These are phyloP conservation scores for Tychaedon coryphoeus DNA, from an alignment of 2,113 vertebrate genomes.

Conservation along the genomic window DNA sequence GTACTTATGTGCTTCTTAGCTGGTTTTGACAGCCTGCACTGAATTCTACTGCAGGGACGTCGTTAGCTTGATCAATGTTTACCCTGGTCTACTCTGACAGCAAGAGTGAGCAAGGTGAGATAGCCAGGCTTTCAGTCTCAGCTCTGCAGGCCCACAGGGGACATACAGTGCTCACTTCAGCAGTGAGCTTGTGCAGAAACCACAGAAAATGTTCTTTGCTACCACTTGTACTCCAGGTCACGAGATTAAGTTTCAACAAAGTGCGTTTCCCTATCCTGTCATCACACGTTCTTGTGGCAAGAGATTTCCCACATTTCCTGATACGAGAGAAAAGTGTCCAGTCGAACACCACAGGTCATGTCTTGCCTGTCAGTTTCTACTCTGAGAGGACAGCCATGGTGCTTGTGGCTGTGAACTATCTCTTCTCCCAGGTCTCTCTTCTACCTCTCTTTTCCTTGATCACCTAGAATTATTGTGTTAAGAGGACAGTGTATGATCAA, in stretches of 20 bases:
- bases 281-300: not conserved
- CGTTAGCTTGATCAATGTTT: not conserved
- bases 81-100: not conserved
- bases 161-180: not conserved
- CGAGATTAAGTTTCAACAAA: not conserved
- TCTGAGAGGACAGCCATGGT: not conserved
- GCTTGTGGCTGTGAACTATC: fast-evolving
- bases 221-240: fast-evolving
- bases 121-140: not conserved
- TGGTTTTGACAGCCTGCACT: not conserved
- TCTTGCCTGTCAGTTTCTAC: not conserved
- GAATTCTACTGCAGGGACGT: not conserved
- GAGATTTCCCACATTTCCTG: not conserved
- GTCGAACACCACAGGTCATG: fast-evolving
- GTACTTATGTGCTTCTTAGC: not conserved
- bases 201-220: not conserved
- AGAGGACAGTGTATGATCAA: not conserved
- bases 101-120: not conserved
- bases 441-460: not conserved
- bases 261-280: not conserved
- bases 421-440: not conserved
- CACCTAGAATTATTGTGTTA: not conserved
- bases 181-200: not conserved
- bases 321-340: not conserved
- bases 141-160: not conserved